Percentiles rank a stretch among this genome's conserved stretches.
phyloP scores from a whole-genome alignment of 2,113 vertebrate species.

The Pseudopodoces humilis region DNA sequence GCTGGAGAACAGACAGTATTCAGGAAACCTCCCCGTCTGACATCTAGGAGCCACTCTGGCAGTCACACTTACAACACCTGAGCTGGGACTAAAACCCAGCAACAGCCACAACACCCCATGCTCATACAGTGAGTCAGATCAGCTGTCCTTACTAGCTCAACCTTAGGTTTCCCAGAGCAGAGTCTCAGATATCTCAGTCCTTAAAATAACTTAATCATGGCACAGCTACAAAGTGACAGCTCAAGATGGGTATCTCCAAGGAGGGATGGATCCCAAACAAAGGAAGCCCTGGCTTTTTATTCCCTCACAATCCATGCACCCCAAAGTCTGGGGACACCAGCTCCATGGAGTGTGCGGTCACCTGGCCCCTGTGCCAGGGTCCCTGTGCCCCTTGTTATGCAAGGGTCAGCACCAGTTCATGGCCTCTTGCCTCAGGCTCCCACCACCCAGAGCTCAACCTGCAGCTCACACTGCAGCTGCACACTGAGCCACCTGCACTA shows the following conservation, averaged over 20 bases:
- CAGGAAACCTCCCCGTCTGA: not conserved
- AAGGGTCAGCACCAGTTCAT: not conserved
- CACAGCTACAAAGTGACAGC: not conserved
- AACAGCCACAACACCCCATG: fast-evolving
- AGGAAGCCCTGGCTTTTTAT: not conserved
- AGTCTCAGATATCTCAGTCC: not conserved
- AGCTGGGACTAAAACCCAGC: not conserved
- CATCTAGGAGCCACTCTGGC: not conserved
- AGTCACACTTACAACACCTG: not conserved
- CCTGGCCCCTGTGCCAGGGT: not conserved
- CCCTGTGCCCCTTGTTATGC: not conserved
- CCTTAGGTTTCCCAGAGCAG: not conserved
- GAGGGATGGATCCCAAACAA: not conserved
- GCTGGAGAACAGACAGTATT: not conserved
- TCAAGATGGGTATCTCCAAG: not conserved
- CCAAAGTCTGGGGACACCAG: fast-evolving
- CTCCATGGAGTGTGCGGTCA: fast-evolving
- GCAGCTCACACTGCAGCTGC: not conserved
- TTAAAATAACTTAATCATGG: not conserved
- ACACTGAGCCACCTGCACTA: not conserved
- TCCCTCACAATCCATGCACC: not conserved
- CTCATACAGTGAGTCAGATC: not conserved
- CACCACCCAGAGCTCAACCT: not conserved
- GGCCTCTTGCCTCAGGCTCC: not conserved
- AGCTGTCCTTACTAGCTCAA: not conserved